These are phyloP conservation scores for Tiaroga cobitis DNA, from an alignment of 2,797 vertebrate species.

Conservation along the genomic window DNA sequence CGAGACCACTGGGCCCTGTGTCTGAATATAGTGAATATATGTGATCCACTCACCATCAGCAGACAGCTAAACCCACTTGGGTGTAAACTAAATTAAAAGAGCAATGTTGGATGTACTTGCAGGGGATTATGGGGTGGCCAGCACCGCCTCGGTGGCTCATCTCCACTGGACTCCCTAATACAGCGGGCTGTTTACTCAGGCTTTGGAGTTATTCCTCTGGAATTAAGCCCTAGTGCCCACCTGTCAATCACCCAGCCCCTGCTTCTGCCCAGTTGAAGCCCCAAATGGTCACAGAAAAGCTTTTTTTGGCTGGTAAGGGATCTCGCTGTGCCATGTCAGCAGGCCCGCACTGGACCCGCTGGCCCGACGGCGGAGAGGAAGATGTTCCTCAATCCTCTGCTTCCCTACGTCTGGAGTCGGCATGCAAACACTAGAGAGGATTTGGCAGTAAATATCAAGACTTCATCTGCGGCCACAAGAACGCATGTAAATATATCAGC, in stretches of 20 bases:
- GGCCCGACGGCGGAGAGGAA: neutral
- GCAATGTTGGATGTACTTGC: constrained; percentile 50
- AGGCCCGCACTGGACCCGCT: neutral
- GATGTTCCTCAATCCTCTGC: neutral
- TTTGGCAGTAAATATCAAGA: constrained; percentile 20
- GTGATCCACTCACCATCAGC: constrained; percentile 51
- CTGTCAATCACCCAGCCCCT: constrained; percentile 69
- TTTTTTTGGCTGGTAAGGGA: constrained; percentile 28
- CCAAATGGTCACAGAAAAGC: constrained; percentile 19
- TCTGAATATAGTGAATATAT: constrained; percentile 56
- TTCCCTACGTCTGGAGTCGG: neutral
- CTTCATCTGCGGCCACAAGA: neutral
- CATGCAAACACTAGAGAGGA: neutral
- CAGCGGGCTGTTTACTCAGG: constrained; percentile 69
- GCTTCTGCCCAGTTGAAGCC: constrained; percentile 26
- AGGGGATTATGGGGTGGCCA: constrained; percentile 50
- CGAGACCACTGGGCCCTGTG: neutral
- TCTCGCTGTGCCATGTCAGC: constrained; percentile 5
- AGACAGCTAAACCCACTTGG: constrained; percentile 52
- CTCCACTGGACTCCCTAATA: constrained; percentile 60
- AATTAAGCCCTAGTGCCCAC: constrained; percentile 72
- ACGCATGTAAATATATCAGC: constrained; percentile 1
- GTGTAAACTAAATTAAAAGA: constrained; percentile 65
- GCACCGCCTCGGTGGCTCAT: constrained; percentile 43
- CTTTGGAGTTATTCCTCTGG: constrained; percentile 69